Evolutionary conservation across 2,113 vertebrate species (phyloP).

Genomic region (Epinephelus fuscoguttatus): DNA sequence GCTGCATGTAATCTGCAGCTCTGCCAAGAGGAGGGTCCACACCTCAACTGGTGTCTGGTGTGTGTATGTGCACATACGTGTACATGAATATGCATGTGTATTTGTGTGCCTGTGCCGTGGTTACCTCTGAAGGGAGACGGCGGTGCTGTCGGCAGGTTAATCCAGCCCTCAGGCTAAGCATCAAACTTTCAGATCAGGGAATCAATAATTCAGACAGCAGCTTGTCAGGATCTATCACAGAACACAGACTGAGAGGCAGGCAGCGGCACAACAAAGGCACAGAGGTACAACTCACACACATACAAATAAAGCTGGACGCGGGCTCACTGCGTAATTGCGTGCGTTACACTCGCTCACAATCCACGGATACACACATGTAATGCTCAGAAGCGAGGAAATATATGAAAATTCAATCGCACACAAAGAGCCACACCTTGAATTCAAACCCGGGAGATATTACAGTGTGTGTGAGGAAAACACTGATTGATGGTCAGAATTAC

Average conservation of each 20-base stretch:
- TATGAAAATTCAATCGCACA: constrained; percentile 11
- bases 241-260: constrained; percentile 68
- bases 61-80: constrained; percentile 26
- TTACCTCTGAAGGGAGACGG: constrained; percentile 60
- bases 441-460: background rate
- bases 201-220: constrained; percentile 85
- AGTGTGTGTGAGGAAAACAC: constrained; percentile 12
- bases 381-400: constrained; percentile 9
- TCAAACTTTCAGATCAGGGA: constrained; percentile 84
- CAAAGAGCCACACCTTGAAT: constrained; percentile 36
- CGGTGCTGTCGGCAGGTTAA: constrained; percentile 80
- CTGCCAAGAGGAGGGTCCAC: constrained; percentile 27
- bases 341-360: background rate
- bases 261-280: constrained; percentile 60
- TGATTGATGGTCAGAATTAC: constrained; percentile 42
- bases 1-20: constrained; percentile 14
- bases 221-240: constrained; percentile 81
- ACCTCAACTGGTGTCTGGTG: constrained; percentile 41
- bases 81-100: constrained; percentile 65
- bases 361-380: background rate
- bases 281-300: constrained; percentile 56
- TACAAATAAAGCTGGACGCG: constrained; percentile 48
- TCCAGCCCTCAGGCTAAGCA: constrained; percentile 81
- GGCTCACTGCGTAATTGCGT: constrained; percentile 31
- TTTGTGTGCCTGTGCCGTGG: constrained; percentile 33